phyloP scores from a whole-genome alignment of 2,888 invertebrate genomes.

The Gymnosoma rotundatum region DNA sequence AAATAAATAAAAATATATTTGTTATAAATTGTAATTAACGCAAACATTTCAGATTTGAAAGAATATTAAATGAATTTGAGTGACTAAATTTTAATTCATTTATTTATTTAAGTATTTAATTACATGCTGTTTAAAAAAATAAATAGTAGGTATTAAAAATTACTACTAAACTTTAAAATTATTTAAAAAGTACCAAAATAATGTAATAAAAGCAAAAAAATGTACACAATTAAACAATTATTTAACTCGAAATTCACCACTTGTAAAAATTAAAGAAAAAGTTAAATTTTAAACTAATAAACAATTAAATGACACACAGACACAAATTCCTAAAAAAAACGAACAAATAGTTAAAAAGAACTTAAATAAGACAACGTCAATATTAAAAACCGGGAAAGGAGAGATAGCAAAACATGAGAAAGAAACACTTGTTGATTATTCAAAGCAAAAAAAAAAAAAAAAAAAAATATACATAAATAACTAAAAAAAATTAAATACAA shows the following conservation, averaged over 20 bases:
- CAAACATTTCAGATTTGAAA: no score
- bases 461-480: no score
- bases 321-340: slow-evolving; percentile 51
- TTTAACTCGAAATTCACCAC: slow-evolving; percentile 52
- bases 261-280: not conserved
- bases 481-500: slow-evolving; percentile 2
- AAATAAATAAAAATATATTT: no score
- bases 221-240: not conserved
- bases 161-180: not conserved
- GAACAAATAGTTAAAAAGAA: slow-evolving; percentile 27
- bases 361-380: not conserved
- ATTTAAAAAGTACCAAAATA: not conserved
- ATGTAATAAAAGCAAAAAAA: slow-evolving; percentile 16
- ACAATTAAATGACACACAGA: slow-evolving; percentile 62
- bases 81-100: no score
- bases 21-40: no score
- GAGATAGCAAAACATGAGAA: slow-evolving; percentile 16
- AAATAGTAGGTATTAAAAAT: no score
- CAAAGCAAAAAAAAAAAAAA: slow-evolving; percentile 1
- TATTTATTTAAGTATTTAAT: no score
- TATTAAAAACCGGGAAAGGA: slow-evolving; percentile 55
- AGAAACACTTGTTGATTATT: slow-evolving; percentile 65
- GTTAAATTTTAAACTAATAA: slow-evolving; percentile 1
- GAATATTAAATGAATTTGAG: no score
- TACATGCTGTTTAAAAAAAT: no score